Evolutionary conservation across 1,140 invertebrate genomes (phyloP).

Genomic region (Lordiphosa collinella): DNA sequence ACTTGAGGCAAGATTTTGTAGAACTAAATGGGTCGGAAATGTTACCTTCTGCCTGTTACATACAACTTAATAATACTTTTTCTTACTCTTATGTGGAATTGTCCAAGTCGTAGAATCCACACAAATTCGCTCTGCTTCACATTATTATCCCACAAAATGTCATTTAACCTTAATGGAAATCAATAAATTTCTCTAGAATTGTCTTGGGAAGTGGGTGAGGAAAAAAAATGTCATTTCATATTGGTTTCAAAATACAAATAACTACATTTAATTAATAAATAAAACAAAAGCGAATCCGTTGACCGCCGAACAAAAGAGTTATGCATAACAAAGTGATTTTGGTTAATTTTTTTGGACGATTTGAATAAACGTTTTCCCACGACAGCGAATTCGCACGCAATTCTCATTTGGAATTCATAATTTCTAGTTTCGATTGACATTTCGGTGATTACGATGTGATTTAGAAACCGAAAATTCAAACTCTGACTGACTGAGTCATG

Average conservation of each 20-base stretch:
- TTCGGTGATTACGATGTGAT: conserved; percentile 42
- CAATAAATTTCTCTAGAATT: conserved; percentile 57
- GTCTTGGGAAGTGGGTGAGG: conserved; percentile 55
- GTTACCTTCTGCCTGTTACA: too few species aligned
- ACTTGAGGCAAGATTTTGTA: too few species aligned
- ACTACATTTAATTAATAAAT: conserved; percentile 69
- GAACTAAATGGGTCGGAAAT: too few species aligned
- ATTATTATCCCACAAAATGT: conserved; percentile 47
- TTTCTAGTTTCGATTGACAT: conserved; percentile 57
- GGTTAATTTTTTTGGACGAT: conserved; percentile 28
- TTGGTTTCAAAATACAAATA: conserved; percentile 68
- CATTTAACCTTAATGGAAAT: conserved; percentile 47
- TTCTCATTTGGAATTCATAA: conserved; percentile 63
- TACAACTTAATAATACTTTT: too few species aligned
- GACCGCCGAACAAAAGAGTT: conserved; percentile 50
- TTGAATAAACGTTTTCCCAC: conserved; percentile 74
- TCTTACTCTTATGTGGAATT: too few species aligned
- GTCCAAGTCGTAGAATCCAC: too few species aligned
- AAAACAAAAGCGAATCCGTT: conserved; percentile 31
- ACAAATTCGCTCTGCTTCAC: not conserved
- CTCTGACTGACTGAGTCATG: conserved; percentile 39
- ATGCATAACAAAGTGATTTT: conserved; percentile 52
- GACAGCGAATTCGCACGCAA: conserved; percentile 55
- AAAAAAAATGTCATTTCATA: conserved; percentile 49
- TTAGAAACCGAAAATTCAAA: conserved; percentile 43